Evolutionary conservation across 2,797 vertebrate genomes (phyloP).

Genomic region (Leptoclinus maculatus): DNA sequence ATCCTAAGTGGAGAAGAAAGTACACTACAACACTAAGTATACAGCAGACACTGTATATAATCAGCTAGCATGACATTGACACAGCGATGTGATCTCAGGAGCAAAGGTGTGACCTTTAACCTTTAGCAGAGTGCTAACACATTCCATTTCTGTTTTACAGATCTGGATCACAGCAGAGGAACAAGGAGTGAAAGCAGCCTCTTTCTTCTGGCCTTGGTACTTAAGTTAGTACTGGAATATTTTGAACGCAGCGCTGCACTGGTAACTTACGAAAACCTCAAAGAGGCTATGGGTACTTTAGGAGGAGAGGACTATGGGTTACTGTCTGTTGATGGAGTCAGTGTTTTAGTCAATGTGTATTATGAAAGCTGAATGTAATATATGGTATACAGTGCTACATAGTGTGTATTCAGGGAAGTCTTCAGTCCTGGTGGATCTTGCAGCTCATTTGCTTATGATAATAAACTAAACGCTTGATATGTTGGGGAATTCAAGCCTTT

Average conservation of each 20-base stretch:
- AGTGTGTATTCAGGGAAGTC: neutral
- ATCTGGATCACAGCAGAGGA: slow-evolving; percentile 97
- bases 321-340: neutral
- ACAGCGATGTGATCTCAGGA: too few species aligned
- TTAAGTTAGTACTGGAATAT: slow-evolving; percentile 80
- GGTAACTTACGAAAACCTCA: neutral
- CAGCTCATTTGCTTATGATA: neutral
- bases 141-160: slow-evolving; percentile 71
- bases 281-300: neutral
- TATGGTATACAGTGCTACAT: neutral
- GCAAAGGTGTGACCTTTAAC: too few species aligned
- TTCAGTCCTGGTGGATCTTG: neutral
- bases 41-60: too few species aligned
- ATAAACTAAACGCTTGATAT: neutral
- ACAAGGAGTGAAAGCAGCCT: slow-evolving; percentile 95
- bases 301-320: neutral
- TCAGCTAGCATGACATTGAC: too few species aligned
- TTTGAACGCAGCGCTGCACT: slow-evolving; percentile 24
- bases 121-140: neutral
- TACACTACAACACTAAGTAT: too few species aligned
- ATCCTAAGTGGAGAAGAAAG: neutral
- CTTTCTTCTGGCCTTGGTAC: slow-evolving; percentile 99
- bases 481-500: neutral
- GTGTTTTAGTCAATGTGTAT: neutral
- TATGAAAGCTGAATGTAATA: neutral